Conservation (phyloP, 2,888 invertebrate genomes). For the Andrena minutula region DNA sequence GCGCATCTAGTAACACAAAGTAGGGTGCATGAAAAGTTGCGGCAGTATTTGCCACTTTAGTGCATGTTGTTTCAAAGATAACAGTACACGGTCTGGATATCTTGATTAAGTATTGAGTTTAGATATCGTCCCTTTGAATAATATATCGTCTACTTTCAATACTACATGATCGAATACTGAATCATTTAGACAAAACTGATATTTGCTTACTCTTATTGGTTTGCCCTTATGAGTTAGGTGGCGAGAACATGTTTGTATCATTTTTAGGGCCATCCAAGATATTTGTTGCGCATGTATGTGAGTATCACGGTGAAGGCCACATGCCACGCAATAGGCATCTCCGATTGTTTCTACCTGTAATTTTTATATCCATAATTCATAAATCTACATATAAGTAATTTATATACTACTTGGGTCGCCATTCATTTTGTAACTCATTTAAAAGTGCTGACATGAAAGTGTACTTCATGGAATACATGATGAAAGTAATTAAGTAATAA, state of each 20-base stretch:
- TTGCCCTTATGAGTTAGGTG: constrained; percentile 96
- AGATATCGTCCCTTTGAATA: too few relatives aligned
- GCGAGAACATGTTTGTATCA: constrained; percentile 95
- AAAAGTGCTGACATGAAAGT: neutral
- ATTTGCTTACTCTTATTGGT: constrained; percentile 90
- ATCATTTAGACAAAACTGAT: neutral
- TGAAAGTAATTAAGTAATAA: neutral
- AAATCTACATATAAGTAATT: neutral
- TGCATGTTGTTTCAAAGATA: neutral
- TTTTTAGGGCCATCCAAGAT: constrained; percentile 98
- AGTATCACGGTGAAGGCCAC: constrained; percentile 94
- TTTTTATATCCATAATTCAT: neutral
- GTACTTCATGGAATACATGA: neutral
- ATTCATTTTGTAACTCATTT: neutral
- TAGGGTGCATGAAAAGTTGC: neutral
- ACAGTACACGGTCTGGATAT: neutral
- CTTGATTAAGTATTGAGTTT: too few relatives aligned
- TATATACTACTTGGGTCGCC: neutral
- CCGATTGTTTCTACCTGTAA: constrained; percentile 97
- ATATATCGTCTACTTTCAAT: too few relatives aligned
- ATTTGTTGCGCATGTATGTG: constrained; percentile 97
- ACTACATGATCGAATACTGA: neutral
- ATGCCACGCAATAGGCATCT: constrained; percentile 98
- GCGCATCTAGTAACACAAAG: constrained; percentile 90
- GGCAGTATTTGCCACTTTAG: too few relatives aligned